Conservation (phyloP, 2,113 vertebrate genomes). For the Aspiorhynchus laticeps region DNA sequence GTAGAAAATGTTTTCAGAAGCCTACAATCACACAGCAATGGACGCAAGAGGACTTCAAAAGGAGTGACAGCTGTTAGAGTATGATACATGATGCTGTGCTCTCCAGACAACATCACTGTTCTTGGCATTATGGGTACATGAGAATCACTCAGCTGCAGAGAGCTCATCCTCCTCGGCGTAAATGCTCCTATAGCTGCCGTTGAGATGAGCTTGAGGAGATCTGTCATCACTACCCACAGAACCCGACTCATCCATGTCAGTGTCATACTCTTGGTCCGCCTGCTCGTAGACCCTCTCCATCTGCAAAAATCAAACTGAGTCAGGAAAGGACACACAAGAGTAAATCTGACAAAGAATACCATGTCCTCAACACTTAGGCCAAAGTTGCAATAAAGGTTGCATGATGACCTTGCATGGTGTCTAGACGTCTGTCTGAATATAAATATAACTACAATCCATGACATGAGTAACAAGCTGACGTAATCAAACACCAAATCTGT, state of each 20-base stretch:
- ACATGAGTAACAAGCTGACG: not conserved
- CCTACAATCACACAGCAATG: conserved; percentile 19
- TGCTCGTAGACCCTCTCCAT: conserved; percentile 74
- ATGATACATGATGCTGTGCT: conserved; percentile 17
- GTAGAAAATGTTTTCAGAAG: not conserved
- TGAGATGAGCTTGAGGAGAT: conserved; percentile 75
- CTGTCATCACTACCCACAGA: conserved; percentile 67
- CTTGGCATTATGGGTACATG: not conserved
- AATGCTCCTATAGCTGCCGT: conserved; percentile 85
- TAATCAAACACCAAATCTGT: not conserved
- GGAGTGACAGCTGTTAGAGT: conserved; percentile 18
- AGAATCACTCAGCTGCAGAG: conserved; percentile 11
- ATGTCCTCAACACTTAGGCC: not conserved
- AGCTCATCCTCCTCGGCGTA: conserved; percentile 64
- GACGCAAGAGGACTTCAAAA: conserved; percentile 7
- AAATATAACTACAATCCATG: not conserved
- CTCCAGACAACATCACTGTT: not conserved
- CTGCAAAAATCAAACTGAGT: conserved; percentile 55
- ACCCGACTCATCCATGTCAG: conserved; percentile 75
- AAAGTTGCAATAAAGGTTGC: too few species aligned
- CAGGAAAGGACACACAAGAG: not conserved
- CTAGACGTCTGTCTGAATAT: not conserved
- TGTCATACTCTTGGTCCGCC: conserved; percentile 71
- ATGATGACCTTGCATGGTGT: not conserved
- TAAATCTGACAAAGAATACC: not conserved